phyloP scores from a whole-genome alignment of 2,113 vertebrate species.

The Cochlearius cochlearius region DNA sequence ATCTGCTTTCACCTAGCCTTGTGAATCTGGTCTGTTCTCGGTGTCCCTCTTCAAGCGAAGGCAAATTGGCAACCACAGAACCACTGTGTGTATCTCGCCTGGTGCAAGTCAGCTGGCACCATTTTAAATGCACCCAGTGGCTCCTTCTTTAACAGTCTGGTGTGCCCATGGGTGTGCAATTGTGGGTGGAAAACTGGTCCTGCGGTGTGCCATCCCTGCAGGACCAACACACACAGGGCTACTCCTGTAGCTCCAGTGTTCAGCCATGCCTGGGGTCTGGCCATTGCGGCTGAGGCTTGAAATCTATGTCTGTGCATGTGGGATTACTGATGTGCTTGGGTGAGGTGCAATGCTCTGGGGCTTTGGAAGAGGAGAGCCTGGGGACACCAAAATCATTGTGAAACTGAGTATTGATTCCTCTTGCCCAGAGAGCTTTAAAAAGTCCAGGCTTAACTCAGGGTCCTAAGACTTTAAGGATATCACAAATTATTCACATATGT shows the following conservation, averaged over 20 bases:
- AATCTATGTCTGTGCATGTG: not conserved
- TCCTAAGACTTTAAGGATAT: not conserved
- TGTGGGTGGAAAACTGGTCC: not conserved
- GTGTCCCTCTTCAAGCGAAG: not conserved
- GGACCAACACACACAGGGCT: fast-evolving
- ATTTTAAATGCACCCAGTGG: not conserved
- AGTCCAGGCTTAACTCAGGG: not conserved
- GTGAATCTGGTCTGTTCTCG: not conserved
- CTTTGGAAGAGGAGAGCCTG: not conserved
- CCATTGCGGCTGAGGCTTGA: not conserved
- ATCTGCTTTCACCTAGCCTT: not conserved
- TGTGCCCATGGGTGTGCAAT: fast-evolving
- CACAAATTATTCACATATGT: not conserved
- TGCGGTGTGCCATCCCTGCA: not conserved
- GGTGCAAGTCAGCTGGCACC: no score
- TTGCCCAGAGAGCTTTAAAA: conserved; percentile 5
- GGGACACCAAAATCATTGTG: not conserved
- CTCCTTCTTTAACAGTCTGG: not conserved
- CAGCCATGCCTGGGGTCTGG: not conserved
- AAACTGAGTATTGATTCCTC: conserved; percentile 63
- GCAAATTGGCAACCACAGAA: not conserved
- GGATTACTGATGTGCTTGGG: not conserved
- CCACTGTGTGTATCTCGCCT: fast-evolving
- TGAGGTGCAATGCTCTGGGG: not conserved
- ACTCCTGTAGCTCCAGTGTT: not conserved